Base-by-base conservation (phyloP, 2,888 invertebrate genomes). In the Drosophila greeni region DNA sequence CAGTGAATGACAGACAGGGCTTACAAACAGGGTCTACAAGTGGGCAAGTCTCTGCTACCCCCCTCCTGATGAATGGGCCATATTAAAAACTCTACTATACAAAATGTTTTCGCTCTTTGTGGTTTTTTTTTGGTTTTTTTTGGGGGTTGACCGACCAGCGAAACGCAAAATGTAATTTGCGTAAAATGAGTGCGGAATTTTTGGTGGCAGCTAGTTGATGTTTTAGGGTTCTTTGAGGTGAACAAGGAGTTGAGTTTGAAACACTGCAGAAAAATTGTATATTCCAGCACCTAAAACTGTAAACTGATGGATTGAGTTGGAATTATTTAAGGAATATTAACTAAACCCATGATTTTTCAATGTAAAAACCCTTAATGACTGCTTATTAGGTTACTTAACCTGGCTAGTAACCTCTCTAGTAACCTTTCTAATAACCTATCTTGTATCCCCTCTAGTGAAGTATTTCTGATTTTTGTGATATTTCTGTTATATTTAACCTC, bases 1-100 rank as follows among this genome's bases (percentile, higher is more conserved):
- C 67, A 85, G 72, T 75, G 85, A 81, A 74, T 81, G 85, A 82
- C 84, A 70, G n/a, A n/a, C n/a, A n/a, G n/a, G 85, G 67, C 68
- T 70, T 73, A 72, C 80, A 82, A 82, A 79, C 82, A 74, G 11
- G 9, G 70, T 67, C 66, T 70, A 74, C 76, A 84, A 85, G 85
- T 80, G 84, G 84, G 83, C 80, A 51, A 33, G 23, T n/a, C 23
- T n/a, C 20, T 20, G 20, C 18, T 45, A 18, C 23, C 18, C 16
- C 8, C 45, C 1, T 16, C 51, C 39, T 72, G 71, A 71, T 74
- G 76, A 76, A 74, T 76, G 73, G 56, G 53, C 57, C 66, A 70
- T 74, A 76, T 76, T 82, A 76, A 79, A 77, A 82, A 79, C 37
- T 65, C 53, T 70, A 71, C 53, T 70, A 71, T 53, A 52, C 70